phyloP scores from a whole-genome alignment of 1,140 invertebrate genomes.

The Atta colombica region DNA sequence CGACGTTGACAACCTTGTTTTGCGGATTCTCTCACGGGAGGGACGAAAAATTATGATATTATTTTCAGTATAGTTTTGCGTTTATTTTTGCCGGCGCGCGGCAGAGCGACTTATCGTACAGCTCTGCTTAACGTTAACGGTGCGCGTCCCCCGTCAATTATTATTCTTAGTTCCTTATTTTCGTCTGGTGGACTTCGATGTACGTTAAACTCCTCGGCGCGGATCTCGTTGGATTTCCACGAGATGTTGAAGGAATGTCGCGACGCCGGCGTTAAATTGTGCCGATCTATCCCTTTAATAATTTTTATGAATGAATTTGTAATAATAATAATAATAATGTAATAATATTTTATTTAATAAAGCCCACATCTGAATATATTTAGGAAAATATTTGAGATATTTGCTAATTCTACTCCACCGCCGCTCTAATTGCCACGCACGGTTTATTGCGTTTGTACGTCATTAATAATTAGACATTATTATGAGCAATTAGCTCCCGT shows the following conservation, averaged over 20 bases:
- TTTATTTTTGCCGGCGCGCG: constrained; percentile 69
- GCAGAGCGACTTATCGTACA: constrained; percentile 64
- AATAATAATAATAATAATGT: neutral
- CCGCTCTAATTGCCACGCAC: neutral
- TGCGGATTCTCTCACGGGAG: constrained; percentile 12
- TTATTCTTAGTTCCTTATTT: constrained; percentile 76
- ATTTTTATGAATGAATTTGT: neutral
- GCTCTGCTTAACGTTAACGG: constrained; percentile 71
- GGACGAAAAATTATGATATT: constrained; percentile 63
- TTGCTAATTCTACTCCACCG: neutral
- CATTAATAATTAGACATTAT: constrained; percentile 27
- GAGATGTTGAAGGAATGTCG: constrained; percentile 17
- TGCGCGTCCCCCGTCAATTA: constrained; percentile 71
- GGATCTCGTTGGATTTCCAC: neutral
- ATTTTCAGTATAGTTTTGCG: constrained; percentile 64
- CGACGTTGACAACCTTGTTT: neutral
- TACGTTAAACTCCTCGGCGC: constrained; percentile 47
- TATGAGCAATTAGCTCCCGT: constrained; percentile 25
- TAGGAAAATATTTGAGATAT: neutral
- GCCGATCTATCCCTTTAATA: neutral
- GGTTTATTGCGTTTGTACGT: neutral
- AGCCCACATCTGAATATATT: neutral
- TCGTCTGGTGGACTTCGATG: constrained; percentile 42
- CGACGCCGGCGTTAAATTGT: neutral
- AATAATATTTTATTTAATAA: neutral